Conservation (phyloP, 2,888 invertebrate species). For the Stomorhina lunata region DNA sequence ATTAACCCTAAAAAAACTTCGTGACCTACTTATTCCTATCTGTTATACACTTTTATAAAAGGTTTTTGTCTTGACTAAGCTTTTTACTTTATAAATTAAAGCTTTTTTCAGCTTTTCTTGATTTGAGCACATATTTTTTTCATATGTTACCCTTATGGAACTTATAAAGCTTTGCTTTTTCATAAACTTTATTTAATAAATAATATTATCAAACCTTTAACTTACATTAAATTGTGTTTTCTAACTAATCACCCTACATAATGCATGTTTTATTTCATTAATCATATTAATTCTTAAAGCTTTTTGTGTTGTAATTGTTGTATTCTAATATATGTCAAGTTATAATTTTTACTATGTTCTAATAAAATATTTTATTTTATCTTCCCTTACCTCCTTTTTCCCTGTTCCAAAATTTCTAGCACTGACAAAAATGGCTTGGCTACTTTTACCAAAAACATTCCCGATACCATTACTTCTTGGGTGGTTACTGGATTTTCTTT, state of each 20-base stretch:
- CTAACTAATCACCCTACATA: neutral
- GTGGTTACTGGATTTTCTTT: conserved; percentile 91
- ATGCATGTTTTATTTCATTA: conserved; percentile 18
- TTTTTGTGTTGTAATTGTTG: conserved; percentile 37
- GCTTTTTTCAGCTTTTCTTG: no score
- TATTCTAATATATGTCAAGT: neutral
- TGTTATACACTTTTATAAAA: neutral
- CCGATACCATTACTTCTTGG: conserved; percentile 93
- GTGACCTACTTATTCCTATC: neutral
- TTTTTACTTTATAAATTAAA: neutral
- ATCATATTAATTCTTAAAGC: conserved; percentile 20
- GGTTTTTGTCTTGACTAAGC: conserved; percentile 4
- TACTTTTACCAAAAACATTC: conserved; percentile 82
- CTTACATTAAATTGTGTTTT: no score
- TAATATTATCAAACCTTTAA: no score
- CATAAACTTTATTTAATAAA: no score
- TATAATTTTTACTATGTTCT: neutral
- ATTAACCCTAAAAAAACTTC: no score
- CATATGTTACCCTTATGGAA: no score
- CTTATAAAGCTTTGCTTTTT: no score
- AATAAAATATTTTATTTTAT: neutral
- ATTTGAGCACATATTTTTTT: no score
- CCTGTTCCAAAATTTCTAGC: conserved; percentile 63
- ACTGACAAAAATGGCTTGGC: conserved; percentile 71
- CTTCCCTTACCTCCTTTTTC: neutral